Conservation (phyloP, 1,140 invertebrate genomes). For the Bombus breviceps region DNA sequence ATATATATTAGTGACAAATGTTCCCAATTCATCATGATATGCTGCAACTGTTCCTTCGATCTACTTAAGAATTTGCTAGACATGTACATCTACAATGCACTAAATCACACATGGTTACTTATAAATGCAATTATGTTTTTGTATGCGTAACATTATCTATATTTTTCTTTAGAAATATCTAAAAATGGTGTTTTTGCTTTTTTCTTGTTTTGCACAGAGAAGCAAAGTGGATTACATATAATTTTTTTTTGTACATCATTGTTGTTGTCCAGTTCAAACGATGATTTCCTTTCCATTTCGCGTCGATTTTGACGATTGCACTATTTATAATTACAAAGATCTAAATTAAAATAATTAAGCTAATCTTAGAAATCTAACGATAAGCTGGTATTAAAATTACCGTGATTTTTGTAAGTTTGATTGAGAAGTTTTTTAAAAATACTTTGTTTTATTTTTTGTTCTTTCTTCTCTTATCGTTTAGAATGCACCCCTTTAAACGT, state of each 20-base stretch:
- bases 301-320: slow-evolving; percentile 77
- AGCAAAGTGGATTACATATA: slow-evolving; percentile 75
- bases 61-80: slow-evolving; percentile 70
- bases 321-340: slow-evolving; percentile 79
- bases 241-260: slow-evolving; percentile 79
- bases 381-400: slow-evolving; percentile 74
- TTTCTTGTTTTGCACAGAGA: slow-evolving; percentile 65
- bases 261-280: slow-evolving; percentile 68
- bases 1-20: slow-evolving; percentile 75
- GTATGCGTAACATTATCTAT: slow-evolving; percentile 76
- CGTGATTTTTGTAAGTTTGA: slow-evolving; percentile 65
- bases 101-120: slow-evolving; percentile 75
- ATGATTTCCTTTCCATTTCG: slow-evolving; percentile 58
- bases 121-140: slow-evolving; percentile 72
- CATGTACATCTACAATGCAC: slow-evolving; percentile 73
- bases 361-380: slow-evolving; percentile 72
- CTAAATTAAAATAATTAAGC: slow-evolving; percentile 76
- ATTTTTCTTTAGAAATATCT: slow-evolving; percentile 73
- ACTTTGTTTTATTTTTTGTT: slow-evolving; percentile 39
- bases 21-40: slow-evolving; percentile 74
- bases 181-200: slow-evolving; percentile 70
- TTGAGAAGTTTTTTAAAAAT: slow-evolving; percentile 70
- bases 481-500: slow-evolving; percentile 48
- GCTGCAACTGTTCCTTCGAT: slow-evolving; percentile 65
- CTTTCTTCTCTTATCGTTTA: slow-evolving; percentile 56